These are phyloP conservation scores for Ginglymostoma cirratum DNA, from an alignment of 2,113 vertebrate species.

Conservation along the genomic window DNA sequence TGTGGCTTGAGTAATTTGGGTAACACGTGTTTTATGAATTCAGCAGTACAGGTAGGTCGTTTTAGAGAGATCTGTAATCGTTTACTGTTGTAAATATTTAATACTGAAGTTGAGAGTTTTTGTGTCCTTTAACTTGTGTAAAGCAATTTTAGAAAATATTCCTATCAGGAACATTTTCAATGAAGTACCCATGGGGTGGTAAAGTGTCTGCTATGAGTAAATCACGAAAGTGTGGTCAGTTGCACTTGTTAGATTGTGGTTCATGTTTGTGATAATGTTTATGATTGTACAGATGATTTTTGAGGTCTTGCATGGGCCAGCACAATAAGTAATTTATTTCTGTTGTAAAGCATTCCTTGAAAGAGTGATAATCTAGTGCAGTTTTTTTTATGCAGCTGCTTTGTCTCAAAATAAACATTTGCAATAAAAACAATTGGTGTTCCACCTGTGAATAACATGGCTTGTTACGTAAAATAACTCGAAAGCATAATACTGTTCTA, in stretches of 20 bases:
- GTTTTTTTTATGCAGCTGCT: not conserved
- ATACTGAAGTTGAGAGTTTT: not conserved
- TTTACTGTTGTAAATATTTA: conserved; percentile 9
- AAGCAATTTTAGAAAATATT: not conserved
- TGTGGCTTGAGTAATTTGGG: conserved; percentile 97
- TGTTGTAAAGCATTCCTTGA: not conserved
- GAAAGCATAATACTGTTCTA: not conserved
- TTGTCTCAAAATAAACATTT: not conserved
- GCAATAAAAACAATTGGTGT: not conserved
- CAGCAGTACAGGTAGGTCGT: conserved; percentile 86
- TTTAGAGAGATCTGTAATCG: not conserved
- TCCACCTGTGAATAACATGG: not conserved
- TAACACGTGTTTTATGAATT: conserved; percentile 99
- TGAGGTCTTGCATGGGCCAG: not conserved
- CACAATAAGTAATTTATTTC: not conserved
- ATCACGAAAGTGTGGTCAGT: not conserved
- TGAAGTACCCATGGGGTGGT: not conserved
- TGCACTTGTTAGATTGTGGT: not conserved
- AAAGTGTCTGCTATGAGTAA: not conserved
- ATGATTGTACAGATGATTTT: not conserved
- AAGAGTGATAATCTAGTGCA: not conserved
- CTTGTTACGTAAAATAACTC: not conserved
- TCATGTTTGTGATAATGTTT: not conserved
- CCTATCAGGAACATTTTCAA: not conserved
- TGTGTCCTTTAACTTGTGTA: not conserved